phyloP scores from a whole-genome alignment of 2,888 invertebrate genomes.

The Stenotaenia linearis region DNA sequence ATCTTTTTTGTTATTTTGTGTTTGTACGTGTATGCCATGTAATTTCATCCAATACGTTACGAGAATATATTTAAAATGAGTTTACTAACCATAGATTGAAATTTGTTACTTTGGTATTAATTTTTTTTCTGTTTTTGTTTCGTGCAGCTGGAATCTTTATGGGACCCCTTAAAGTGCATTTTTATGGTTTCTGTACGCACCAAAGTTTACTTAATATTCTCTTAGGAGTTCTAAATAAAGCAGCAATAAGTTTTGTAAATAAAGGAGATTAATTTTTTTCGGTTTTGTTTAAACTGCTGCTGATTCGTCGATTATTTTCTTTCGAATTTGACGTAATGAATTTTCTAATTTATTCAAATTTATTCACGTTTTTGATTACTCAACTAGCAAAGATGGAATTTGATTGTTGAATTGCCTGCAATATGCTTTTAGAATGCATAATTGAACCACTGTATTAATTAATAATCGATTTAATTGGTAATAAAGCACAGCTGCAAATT shows the following conservation, averaged over 20 bases:
- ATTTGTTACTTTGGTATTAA: not conserved
- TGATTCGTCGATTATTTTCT: not conserved
- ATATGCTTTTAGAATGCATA: not conserved
- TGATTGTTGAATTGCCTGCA: not conserved
- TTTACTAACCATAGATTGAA: not conserved
- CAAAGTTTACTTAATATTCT: not conserved
- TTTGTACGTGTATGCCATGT: not conserved
- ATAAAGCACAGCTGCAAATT: slow-evolving; percentile 4
- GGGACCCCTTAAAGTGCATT: not conserved
- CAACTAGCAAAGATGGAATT: no score
- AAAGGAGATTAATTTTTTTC: not conserved
- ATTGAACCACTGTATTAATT: not conserved
- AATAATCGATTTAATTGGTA: not conserved
- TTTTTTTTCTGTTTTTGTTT: not conserved
- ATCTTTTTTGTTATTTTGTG: not conserved
- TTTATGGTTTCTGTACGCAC: not conserved
- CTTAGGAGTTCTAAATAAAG: not conserved
- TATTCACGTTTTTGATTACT: no score
- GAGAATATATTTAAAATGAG: not conserved
- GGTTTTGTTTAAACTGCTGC: not conserved
- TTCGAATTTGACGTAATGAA: no score
- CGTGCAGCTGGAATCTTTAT: not conserved
- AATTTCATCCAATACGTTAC: not conserved
- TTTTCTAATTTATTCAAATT: no score
- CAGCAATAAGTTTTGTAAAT: not conserved